Evolutionary conservation across 92 coral and sea anemone genomes (phyloP), one percentile per base, ranked within the genome.

Genomic region (Pocillopora meandrina): DNA sequence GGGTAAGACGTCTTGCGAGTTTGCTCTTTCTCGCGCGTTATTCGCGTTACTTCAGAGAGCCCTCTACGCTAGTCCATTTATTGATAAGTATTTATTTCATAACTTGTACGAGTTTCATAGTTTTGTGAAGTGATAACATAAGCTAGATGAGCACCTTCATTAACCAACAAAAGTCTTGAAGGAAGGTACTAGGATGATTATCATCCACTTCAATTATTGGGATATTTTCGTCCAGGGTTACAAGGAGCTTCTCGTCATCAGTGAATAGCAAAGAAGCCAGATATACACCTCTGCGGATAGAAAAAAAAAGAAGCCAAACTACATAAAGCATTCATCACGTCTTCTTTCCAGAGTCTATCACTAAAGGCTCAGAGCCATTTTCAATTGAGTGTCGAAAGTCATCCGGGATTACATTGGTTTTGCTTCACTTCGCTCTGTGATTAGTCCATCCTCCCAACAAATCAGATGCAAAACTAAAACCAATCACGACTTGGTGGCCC

Each of bases 141-240:
- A 13, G 19, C 26, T 59, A 23, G 13, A 5, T 8, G 14, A 5
- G 33, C 72, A 96, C 99, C 89, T 96, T 96, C 93, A 96, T 91
- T 52, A 96, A 81, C 99, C 99, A 96, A 72, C 98, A 95, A 80
- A 96, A 95, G 75, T 96, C 99, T 78, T 96, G 99, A 36, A 91
- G 93, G 85, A 96, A 95, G 13, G 99, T 92, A 78, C 94, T 89
- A 9, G 93, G 95, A 56, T 91, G 92, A 60, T 87, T 86, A 59
- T 96, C 99, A 65, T 96, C 99, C 52, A 96, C 98, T 84, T 95
- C 98, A 65, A 96, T 89, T 42, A 96, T 82, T 8, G 99, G 99
- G 57, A 96, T 85, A 78, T 92, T 94, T 56, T 96, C 99, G 67
- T 96, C 99, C 73, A 94, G 75, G 11, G 99, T 96, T 5, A 96